phyloP scores from a whole-genome alignment of 1,140 invertebrate genomes.

The Cephus cinctus region DNA sequence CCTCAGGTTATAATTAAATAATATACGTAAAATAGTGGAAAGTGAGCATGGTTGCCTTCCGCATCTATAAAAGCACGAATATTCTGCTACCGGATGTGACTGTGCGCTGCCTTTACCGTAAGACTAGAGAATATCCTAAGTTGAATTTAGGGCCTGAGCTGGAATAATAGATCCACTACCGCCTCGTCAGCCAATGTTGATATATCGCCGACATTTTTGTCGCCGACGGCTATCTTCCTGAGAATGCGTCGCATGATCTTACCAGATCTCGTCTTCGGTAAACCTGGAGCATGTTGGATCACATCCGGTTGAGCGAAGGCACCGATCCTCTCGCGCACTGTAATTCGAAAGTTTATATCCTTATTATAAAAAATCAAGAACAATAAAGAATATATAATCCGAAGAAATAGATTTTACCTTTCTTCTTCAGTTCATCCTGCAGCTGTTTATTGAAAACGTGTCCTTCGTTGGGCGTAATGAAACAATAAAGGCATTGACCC shows the following conservation, averaged over 20 bases:
- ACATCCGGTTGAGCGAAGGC: constrained; percentile 95
- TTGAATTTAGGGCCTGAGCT: constrained; percentile 57
- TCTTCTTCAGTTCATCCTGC: constrained; percentile 73
- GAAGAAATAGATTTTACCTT: constrained; percentile 50
- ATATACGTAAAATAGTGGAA: too few relatives aligned
- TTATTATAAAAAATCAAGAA: constrained; percentile 27
- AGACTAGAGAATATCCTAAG: background rate
- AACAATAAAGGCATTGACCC: constrained; percentile 96
- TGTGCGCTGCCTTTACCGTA: background rate
- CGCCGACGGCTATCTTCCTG: constrained; percentile 87
- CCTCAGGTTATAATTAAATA: too few relatives aligned
- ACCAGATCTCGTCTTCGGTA: constrained; percentile 96
- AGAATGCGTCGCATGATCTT: constrained; percentile 97
- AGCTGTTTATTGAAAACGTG: constrained; percentile 69
- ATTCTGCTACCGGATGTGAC: too few relatives aligned
- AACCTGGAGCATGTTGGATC: constrained; percentile 85
- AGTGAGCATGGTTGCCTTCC: too few relatives aligned
- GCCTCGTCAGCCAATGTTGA: constrained; percentile 88
- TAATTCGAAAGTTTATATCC: too few relatives aligned
- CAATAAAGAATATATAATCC: background rate
- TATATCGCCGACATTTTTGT: constrained; percentile 86
- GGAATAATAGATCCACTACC: constrained; percentile 79
- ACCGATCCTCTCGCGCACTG: constrained; percentile 90
- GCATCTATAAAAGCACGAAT: too few relatives aligned
- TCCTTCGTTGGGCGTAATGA: constrained; percentile 85